Evolutionary conservation across 2,113 vertebrate species (phyloP).

Genomic region (Amblyornis subalaris): DNA sequence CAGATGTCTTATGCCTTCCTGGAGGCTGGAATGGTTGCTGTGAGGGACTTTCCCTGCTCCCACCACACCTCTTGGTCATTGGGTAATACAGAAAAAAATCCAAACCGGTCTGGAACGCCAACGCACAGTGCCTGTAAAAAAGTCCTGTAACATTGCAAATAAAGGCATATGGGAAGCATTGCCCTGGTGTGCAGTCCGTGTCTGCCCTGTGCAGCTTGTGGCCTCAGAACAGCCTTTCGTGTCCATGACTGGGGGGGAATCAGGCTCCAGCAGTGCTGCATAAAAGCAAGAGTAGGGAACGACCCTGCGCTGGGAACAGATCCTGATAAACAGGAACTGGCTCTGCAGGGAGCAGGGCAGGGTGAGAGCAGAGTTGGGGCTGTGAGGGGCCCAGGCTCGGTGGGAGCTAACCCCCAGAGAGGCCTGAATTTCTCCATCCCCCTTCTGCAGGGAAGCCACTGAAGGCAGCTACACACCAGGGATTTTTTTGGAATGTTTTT

Average conservation of each 20-base stretch:
- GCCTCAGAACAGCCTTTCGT: neutral
- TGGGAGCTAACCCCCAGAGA: fast-evolving
- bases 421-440: neutral
- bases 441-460: neutral
- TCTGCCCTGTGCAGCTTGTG: neutral
- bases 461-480: neutral
- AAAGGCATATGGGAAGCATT: constrained; percentile 67
- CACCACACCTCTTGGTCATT: neutral
- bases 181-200: neutral
- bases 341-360: neutral
- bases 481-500: neutral
- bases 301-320: fast-evolving
- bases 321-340: neutral
- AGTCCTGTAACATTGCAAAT: constrained; percentile 62
- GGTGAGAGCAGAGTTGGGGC: neutral
- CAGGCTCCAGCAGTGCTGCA: neutral
- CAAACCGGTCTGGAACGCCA: constrained; percentile 2
- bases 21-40: neutral
- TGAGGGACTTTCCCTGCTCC: constrained; percentile 15
- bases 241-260: neutral
- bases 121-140: constrained; percentile 59
- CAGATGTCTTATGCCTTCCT: constrained; percentile 35
- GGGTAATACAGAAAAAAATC: neutral
- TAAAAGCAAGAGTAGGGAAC: neutral
- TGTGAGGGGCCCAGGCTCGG: no score